phyloP scores from a whole-genome alignment of 2,797 vertebrate genomes.

The Sebastolobus alascanus region DNA sequence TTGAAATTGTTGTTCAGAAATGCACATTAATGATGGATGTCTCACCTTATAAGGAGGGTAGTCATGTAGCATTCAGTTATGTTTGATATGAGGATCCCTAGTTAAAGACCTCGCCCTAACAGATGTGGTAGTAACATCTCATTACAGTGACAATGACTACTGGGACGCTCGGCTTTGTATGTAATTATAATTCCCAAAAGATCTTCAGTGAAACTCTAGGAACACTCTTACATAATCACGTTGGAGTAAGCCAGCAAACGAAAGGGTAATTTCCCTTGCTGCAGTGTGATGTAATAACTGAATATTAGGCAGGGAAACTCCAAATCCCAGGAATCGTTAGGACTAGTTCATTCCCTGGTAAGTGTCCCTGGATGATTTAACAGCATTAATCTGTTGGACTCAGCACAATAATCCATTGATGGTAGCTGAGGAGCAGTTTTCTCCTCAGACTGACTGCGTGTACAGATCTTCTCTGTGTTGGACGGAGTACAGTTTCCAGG shows the following conservation, averaged over 20 bases:
- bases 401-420: slow-evolving; percentile 57
- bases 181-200: slow-evolving; percentile 17
- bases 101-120: background rate
- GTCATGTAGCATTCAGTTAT: background rate
- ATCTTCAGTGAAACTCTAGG: slow-evolving; percentile 7
- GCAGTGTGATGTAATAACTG: slow-evolving; percentile 51
- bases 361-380: slow-evolving; percentile 44
- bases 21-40: background rate
- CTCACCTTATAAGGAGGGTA: background rate
- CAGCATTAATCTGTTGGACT: slow-evolving; percentile 47
- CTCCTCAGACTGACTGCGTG: background rate
- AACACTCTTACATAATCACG: slow-evolving; percentile 28
- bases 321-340: slow-evolving; percentile 62
- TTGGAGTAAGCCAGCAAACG: slow-evolving; percentile 26
- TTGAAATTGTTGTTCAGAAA: slow-evolving; percentile 33
- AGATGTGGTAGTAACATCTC: background rate
- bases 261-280: slow-evolving; percentile 35
- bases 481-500: slow-evolving; percentile 31
- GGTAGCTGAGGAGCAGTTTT: slow-evolving; percentile 14
- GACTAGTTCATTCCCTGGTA: slow-evolving; percentile 29
- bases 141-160: slow-evolving; percentile 7
- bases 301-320: slow-evolving; percentile 66
- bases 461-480: slow-evolving; percentile 35
- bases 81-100: too few species aligned
- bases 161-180: background rate